Evolutionary conservation across 1,140 invertebrate species (phyloP), one percentile per base, ranked within the genome.

Genomic region (Pantala flavescens): DNA sequence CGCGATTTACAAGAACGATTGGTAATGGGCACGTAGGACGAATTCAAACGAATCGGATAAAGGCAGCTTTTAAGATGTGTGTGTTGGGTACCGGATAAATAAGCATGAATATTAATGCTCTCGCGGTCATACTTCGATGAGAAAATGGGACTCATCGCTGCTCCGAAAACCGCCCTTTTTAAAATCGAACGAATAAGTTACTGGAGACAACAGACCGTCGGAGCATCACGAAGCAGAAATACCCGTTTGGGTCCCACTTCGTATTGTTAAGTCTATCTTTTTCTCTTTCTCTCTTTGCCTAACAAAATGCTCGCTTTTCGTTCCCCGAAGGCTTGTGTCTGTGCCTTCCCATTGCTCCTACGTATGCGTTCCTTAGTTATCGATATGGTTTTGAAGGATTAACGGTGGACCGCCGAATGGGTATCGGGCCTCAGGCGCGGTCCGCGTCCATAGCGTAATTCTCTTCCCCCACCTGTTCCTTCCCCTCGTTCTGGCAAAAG

Each of bases 161-260:
- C 9, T 36, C 28, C 49, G 49, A 63, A 63, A 63, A 63, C 49
- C 49, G 49, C n/a, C 49, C 49, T 63, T 63, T 12, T 3, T 16
- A 21, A 63, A 63, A 63, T 63, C 49, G 49, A 63, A 63, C 49
- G 49, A 63, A 63, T 63, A 63, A 63, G 49, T 63, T 63, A 21
- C 49, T 12, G 12, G 49, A 63, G 49, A 63, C 49, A 63, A 63
- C 28, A 36, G 49, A 63, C 16, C 49, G 12, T 63, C 12, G 16
- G 49, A 63, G 12, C 49, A 63, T 63, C 49, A 63, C 49, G 49
- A 63, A 63, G 49, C 49, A 12, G 49, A 63, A 63, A 63, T 63
- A 63, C 49, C n/a, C 49, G 49, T 63, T 63, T 63, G 16, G 43
- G 49, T 21, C 49, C 49, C 49, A 7, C 28, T 63, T 63, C 1